Evolutionary conservation across 2,113 vertebrate species (phyloP).

Genomic region (Pavo muticus): DNA sequence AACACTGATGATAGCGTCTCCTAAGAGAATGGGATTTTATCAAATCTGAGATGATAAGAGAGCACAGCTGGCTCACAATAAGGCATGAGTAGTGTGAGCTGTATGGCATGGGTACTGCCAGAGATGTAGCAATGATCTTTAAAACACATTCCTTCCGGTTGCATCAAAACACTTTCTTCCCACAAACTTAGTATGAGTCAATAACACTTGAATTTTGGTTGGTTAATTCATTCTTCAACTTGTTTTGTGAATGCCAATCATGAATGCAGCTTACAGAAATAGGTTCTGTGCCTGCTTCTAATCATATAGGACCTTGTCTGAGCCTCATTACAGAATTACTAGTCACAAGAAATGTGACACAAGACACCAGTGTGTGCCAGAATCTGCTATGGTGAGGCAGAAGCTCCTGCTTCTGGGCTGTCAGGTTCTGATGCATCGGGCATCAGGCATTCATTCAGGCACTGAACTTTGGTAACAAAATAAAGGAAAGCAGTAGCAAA

Average conservation of each 20-base stretch:
- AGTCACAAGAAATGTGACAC: background rate
- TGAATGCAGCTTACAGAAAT: background rate
- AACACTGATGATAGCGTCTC: background rate
- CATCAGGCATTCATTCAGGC: background rate
- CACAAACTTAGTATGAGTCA: background rate
- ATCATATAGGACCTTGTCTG: background rate
- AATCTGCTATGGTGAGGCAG: background rate
- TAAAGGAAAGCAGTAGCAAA: background rate
- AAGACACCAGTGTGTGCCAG: background rate
- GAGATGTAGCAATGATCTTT: background rate
- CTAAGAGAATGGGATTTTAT: background rate
- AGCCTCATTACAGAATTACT: background rate
- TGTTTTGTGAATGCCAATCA: background rate
- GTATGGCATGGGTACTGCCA: background rate
- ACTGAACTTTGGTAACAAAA: background rate
- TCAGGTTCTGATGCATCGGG: background rate
- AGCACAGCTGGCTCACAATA: background rate
- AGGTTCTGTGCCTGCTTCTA: background rate
- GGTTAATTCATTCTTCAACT: background rate
- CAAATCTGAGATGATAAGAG: background rate
- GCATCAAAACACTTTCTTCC: background rate
- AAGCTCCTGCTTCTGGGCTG: accelerated
- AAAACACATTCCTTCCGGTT: background rate
- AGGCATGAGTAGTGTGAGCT: background rate
- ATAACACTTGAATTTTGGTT: background rate